These are phyloP conservation scores for Nothura maculosa DNA, from an alignment of 2,797 vertebrate species.

Conservation along the genomic window DNA sequence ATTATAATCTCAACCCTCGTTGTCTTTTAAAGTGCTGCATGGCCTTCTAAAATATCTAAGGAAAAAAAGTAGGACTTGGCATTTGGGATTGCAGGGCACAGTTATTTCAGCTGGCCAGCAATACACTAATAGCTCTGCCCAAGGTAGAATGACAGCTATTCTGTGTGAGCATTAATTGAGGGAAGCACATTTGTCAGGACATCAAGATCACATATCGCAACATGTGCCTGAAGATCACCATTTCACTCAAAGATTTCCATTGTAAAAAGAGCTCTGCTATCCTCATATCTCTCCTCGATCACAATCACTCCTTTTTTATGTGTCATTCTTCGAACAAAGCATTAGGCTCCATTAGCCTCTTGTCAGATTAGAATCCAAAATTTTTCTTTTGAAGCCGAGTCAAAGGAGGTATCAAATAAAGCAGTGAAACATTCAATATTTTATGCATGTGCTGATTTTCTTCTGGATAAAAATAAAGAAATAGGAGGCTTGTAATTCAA, in stretches of 20 bases:
- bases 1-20: neutral
- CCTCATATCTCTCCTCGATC: neutral
- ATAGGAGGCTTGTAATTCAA: neutral
- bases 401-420: neutral
- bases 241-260: neutral
- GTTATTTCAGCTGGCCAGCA: neutral
- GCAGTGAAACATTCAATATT: neutral
- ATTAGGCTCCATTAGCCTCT: neutral
- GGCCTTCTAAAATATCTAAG: neutral
- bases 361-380: neutral
- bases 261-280: neutral
- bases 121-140: accelerated
- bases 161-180: neutral
- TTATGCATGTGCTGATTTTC: neutral
- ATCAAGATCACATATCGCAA: neutral
- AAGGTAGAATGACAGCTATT: neutral
- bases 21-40: neutral
- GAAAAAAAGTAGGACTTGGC: neutral
- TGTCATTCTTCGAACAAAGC: neutral
- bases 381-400: neutral
- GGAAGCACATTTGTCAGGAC: neutral
- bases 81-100: neutral
- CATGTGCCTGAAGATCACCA: neutral
- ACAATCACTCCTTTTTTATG: neutral
- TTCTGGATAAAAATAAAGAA: neutral